These are phyloP conservation scores for Nothoprocta pentlandii DNA, from an alignment of 2,113 vertebrate species.

Conservation along the genomic window DNA sequence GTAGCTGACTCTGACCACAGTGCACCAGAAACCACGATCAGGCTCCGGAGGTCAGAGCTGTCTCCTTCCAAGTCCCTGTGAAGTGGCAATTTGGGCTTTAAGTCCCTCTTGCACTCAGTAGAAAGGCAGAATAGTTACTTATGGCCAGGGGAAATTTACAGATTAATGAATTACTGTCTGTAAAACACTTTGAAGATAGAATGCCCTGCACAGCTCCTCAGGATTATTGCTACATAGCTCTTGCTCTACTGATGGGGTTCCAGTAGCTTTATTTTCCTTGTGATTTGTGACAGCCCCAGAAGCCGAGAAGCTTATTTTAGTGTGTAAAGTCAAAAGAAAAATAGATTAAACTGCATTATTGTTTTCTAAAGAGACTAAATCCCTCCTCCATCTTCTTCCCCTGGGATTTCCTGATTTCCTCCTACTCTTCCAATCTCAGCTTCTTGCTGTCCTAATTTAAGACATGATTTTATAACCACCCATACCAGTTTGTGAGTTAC, in stretches of 20 bases:
- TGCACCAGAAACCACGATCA: neutral
- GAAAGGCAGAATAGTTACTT: constrained; percentile 38
- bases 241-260: constrained; percentile 18
- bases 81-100: fast-evolving
- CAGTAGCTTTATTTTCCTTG: constrained; percentile 49
- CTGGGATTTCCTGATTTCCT: constrained; percentile 63
- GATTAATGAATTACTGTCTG: constrained; percentile 66
- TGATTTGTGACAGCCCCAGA: constrained; percentile 61
- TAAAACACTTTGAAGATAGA: constrained; percentile 68
- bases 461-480: constrained; percentile 33
- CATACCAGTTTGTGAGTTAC: constrained; percentile 27
- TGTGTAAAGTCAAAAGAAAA: constrained; percentile 63
- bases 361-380: constrained; percentile 63
- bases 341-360: constrained; percentile 58
- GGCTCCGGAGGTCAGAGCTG: neutral
- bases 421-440: constrained; percentile 52
- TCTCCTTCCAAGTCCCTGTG: neutral
- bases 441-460: constrained; percentile 65
- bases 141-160: constrained; percentile 45
- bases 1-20: neutral
- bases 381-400: constrained; percentile 42
- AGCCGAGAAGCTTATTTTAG: constrained; percentile 59
- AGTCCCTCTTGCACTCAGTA: neutral
- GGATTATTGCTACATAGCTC: constrained; percentile 47
- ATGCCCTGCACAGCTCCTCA: constrained; percentile 12